phyloP scores from a whole-genome alignment of 2,797 vertebrate genomes.

The Pseudochromis fuscus region DNA sequence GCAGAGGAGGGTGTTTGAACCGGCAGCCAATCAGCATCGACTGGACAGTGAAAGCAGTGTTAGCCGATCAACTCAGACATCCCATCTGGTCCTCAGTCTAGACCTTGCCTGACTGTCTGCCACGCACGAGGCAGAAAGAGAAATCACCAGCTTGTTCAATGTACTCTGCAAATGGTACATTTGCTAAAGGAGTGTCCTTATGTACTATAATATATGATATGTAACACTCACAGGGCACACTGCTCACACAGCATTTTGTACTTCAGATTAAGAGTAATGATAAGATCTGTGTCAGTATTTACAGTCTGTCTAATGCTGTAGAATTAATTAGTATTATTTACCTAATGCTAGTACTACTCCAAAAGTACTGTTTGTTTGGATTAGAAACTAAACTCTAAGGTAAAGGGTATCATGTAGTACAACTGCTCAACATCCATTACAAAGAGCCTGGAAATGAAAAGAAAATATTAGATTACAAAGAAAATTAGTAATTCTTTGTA shows the following conservation, averaged over 20 bases:
- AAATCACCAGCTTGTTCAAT: conserved; percentile 21
- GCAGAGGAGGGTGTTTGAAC: conserved; percentile 25
- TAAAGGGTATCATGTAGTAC: too few relatives aligned
- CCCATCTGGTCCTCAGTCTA: conserved; percentile 60
- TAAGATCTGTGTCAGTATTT: not conserved
- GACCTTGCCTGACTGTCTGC: conserved; percentile 37
- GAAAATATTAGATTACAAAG: not conserved
- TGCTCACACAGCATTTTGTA: not conserved
- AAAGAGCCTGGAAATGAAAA: not conserved
- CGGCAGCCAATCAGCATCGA: conserved; percentile 41
- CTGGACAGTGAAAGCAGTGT: conserved; percentile 49
- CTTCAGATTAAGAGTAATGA: not conserved
- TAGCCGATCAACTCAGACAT: conserved; percentile 46
- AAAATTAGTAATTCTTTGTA: not conserved
- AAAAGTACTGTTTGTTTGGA: too few relatives aligned
- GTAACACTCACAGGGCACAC: not conserved
- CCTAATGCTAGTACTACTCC: not conserved
- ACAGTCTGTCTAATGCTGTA: not conserved
- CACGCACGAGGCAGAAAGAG: not conserved
- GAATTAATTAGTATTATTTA: not conserved
- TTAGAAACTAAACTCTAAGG: too few relatives aligned
- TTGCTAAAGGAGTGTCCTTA: not conserved
- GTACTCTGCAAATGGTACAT: not conserved
- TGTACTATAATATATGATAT: too few relatives aligned
- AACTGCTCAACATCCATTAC: not conserved